Conservation (phyloP, 2,113 vertebrate genomes). For the Muscicapa adusta region DNA sequence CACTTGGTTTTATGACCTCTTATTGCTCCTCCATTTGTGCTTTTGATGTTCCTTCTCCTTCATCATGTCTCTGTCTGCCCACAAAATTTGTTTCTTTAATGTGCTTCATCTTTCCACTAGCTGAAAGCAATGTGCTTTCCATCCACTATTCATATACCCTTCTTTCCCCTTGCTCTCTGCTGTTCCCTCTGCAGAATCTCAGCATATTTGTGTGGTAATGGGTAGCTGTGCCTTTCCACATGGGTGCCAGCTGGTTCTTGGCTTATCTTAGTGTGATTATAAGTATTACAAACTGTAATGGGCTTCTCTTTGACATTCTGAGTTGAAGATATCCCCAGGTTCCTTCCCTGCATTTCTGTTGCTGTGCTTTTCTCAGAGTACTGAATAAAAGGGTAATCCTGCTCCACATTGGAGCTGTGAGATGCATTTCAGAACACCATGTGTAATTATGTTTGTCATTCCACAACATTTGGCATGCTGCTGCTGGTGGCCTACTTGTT, state of each 20-base stretch:
- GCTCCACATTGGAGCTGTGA: not conserved
- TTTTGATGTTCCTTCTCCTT: slow-evolving; percentile 36
- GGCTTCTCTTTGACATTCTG: not conserved
- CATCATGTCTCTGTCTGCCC: slow-evolving; percentile 14
- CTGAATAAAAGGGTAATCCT: not conserved
- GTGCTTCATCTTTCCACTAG: not conserved
- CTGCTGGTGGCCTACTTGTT: slow-evolving; percentile 55
- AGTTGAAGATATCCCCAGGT: not conserved
- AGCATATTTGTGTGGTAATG: not conserved
- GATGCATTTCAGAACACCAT: slow-evolving; percentile 49
- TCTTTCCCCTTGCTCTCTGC: not conserved
- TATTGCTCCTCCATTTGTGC: slow-evolving; percentile 13
- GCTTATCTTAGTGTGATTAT: not conserved
- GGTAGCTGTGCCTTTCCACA: not conserved
- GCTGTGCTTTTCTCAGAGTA: not conserved
- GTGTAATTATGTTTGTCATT: slow-evolving; percentile 50
- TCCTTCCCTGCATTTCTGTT: not conserved
- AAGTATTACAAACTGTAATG: not conserved
- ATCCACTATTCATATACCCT: not conserved
- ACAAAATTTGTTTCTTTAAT: slow-evolving; percentile 28
- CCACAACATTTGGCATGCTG: slow-evolving; percentile 41
- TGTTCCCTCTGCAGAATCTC: not conserved
- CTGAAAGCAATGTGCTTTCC: not conserved
- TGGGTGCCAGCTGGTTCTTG: not conserved
- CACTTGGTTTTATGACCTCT: slow-evolving; percentile 29